Conservation (phyloP, 2,113 vertebrate genomes). For the Elephas maximus region DNA sequence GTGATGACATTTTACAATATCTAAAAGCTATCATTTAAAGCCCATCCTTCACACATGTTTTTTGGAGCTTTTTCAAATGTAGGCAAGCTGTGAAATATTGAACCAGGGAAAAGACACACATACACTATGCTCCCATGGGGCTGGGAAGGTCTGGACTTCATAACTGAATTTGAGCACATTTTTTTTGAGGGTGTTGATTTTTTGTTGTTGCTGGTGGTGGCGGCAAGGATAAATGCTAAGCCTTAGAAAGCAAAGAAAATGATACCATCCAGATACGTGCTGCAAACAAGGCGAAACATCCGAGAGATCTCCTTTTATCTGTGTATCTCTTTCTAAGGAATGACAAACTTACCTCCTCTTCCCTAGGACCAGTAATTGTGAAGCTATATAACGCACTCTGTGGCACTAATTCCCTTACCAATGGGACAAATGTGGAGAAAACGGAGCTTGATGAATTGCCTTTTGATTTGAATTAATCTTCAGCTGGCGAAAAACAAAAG, state of each 20-base stretch:
- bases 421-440: not conserved
- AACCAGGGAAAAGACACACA: not conserved
- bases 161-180: not conserved
- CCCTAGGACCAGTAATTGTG: not conserved
- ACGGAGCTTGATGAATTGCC: not conserved
- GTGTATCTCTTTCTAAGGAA: not conserved
- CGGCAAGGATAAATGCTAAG: not conserved
- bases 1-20: not conserved
- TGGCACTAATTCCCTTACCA: not conserved
- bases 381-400: not conserved
- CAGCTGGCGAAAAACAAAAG: not conserved
- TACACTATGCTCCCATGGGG: not conserved
- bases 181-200: not conserved
- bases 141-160: not conserved
- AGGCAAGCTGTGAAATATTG: slow-evolving; percentile 47
- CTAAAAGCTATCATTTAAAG: slow-evolving; percentile 43
- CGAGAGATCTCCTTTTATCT: not conserved
- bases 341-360: not conserved
- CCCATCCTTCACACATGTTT: not conserved
- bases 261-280: not conserved
- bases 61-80: slow-evolving; percentile 49
- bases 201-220: too few relatives aligned
- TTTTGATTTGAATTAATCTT: slow-evolving; percentile 65
- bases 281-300: not conserved
- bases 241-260: slow-evolving; percentile 36